Evolutionary conservation across 2,113 vertebrate genomes (phyloP), one percentile per base, ranked within the genome.

Genomic region (Mastomys natalensis): DNA sequence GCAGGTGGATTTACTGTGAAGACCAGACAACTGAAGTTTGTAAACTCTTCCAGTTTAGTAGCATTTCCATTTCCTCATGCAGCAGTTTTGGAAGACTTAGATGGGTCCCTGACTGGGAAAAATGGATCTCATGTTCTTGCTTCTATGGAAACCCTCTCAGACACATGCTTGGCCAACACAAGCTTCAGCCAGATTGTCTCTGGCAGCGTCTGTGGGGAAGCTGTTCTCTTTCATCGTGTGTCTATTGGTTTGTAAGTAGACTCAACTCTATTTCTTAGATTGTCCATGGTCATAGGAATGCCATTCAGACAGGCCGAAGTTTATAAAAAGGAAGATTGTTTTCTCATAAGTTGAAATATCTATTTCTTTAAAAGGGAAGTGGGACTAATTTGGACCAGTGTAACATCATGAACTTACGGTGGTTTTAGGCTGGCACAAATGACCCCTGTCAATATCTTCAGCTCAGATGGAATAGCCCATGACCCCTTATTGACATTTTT

Each of bases 1-100:
- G 34, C 66, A 99, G 99, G 98, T 96, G 99, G 99, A 0, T 99
- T 99, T 97, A 97, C 98, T 74, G 98, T 99, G 89, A 98, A 93
- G 95, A 96, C 96, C 60, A 95, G 97, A 17, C 89, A 2, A 31
- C 58, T 99, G 95, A 97, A 93, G 5, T 98, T 99, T 86, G 74
- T 84, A 81, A 98, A 96, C 66, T 98, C 98, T 48, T 95, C 98
- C 74, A 98, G 98, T 66, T 92, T 98, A 94, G 95, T 98, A 84
- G 98, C 96, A 53, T 99, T 99, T 95, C 98, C 98, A 7, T 99
- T 98, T 95, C 97, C 98, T 97, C 98, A 99, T 51, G 97, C 97
- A 31, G 98, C 99, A 73, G 70, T 99, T 94, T 48, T 99, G 21
- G 97, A 98, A 94, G 99, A 99, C 94, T 77, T 98, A 0, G 98